Base-by-base conservation (phyloP, 2,113 vertebrate genomes). In the Salvelinus sp. region DNA sequence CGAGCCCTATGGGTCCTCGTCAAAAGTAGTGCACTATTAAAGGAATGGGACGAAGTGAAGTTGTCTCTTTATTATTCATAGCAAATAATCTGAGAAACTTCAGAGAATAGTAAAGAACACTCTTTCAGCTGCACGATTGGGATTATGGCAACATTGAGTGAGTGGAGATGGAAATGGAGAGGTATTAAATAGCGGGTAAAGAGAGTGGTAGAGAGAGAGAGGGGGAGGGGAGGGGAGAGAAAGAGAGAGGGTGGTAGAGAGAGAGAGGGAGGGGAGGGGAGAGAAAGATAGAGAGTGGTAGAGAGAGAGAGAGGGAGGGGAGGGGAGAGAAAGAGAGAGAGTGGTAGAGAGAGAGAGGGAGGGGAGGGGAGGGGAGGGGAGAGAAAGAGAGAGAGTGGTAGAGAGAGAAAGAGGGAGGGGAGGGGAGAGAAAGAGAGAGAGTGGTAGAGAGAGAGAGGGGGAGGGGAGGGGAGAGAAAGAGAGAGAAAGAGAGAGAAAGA, bases 1-100 rank as follows among this genome's bases (percentile, higher is more conserved):
- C 12, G 1, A 54, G 50, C 50, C 50, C 14, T 54, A 18, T 18
- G 16, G 16, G 14, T 54, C 16, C 16, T 54, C 3, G 50, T 54
- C 13, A 54, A 54, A 54, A 4, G 50, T 18, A 54, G 50, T 54
- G 50, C 16, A 54, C 16, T 54, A 18, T 54, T 5, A 54, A 44
- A 54, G 13, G 12, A 54, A 54, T 54, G 50, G 16, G 14, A 14
- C 50, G 1, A 16, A 54, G 0, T 0, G 14, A 54, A 23, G 23
- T 7, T 28, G 30, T 38, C 66, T 68, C 18, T 3, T 68, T 68
- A 68, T 33, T 68, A 68, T 68, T 68, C 30, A n/a, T 5, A 38
- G 66, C 66, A 68, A 44, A 38, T 68, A 44, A 68, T 68, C 66
- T 68, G 28, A 20, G 30, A 7, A 68, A 28, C 28, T 68, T 68